Percentiles rank a stretch among this genome's conserved stretches.
phyloP scores from a whole-genome alignment of 2,113 vertebrate genomes.

The Lucifuga dentata region DNA sequence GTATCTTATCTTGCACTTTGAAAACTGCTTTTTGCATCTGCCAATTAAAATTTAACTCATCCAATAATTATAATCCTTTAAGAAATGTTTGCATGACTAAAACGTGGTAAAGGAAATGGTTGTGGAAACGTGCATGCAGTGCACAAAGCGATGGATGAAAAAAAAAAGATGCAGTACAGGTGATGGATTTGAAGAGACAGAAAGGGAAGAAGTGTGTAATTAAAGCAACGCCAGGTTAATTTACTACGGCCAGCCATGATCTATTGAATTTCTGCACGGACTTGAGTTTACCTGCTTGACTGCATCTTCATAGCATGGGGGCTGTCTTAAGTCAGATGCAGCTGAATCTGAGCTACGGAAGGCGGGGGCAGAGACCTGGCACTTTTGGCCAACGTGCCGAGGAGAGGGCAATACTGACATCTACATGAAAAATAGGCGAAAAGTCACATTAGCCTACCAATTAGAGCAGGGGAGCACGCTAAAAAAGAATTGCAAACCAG shows the following conservation, averaged over 20 bases:
- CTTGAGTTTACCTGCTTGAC: slow-evolving; percentile 90
- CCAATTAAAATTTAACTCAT: too few relatives aligned
- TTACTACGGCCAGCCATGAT: slow-evolving; percentile 54
- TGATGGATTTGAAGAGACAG: slow-evolving; percentile 33
- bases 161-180: slow-evolving; percentile 25
- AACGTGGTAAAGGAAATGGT: slow-evolving; percentile 24
- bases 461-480: slow-evolving; percentile 38
- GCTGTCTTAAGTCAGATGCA: slow-evolving; percentile 90
- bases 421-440: slow-evolving; percentile 85
- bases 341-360: slow-evolving; percentile 90
- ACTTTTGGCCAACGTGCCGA: slow-evolving; percentile 88
- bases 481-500: slow-evolving; percentile 13
- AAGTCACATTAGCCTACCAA: slow-evolving; percentile 66
- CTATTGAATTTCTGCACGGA: slow-evolving; percentile 39
- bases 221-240: slow-evolving; percentile 50
- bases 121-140: slow-evolving; percentile 38
- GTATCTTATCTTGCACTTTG: too few relatives aligned
- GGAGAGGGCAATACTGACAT: slow-evolving; percentile 86
- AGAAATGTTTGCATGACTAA: neutral
- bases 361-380: slow-evolving; percentile 86
- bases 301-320: slow-evolving; percentile 95
- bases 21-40: too few relatives aligned
- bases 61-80: slow-evolving; percentile 3
- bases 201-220: slow-evolving; percentile 32
- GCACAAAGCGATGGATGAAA: slow-evolving; percentile 49